These are phyloP conservation scores for Actenoides hombroni DNA, from an alignment of 2,113 vertebrate genomes.

Conservation along the genomic window DNA sequence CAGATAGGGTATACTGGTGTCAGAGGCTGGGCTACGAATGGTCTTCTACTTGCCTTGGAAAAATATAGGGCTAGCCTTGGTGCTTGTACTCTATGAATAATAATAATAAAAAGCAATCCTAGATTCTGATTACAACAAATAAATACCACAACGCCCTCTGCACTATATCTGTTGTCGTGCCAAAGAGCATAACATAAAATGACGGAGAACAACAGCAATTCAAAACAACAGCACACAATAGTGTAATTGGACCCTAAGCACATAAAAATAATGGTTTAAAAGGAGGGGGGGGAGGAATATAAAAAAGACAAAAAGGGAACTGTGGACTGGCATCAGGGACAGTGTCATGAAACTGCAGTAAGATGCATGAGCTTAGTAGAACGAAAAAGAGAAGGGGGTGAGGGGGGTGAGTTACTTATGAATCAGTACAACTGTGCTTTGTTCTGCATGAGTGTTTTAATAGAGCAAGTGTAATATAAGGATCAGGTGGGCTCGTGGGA, in stretches of 20 bases:
- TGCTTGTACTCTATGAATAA: constrained; percentile 28
- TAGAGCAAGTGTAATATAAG: constrained; percentile 83
- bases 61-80: neutral
- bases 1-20: neutral
- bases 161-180: constrained; percentile 43
- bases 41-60: neutral
- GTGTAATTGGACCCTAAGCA: constrained; percentile 45
- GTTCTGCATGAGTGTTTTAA: constrained; percentile 85
- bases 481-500: constrained; percentile 83
- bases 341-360: constrained; percentile 60
- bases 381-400: constrained; percentile 47
- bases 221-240: constrained; percentile 37
- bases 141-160: constrained; percentile 33
- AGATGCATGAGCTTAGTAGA: constrained; percentile 65
- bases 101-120: constrained; percentile 55
- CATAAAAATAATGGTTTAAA: constrained; percentile 31
- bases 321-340: constrained; percentile 36
- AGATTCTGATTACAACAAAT: constrained; percentile 61
- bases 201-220: constrained; percentile 61
- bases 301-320: constrained; percentile 41
- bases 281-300: neutral
- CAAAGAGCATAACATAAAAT: constrained; percentile 52
- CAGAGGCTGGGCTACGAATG: neutral
- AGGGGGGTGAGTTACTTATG: constrained; percentile 74
- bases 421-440: constrained; percentile 83